A percentile compares a stretch with the other conserved stretches of the same genome.
phyloP scores from a whole-genome alignment of 2,113 vertebrate species.

The Erythrocercus mccallii region DNA sequence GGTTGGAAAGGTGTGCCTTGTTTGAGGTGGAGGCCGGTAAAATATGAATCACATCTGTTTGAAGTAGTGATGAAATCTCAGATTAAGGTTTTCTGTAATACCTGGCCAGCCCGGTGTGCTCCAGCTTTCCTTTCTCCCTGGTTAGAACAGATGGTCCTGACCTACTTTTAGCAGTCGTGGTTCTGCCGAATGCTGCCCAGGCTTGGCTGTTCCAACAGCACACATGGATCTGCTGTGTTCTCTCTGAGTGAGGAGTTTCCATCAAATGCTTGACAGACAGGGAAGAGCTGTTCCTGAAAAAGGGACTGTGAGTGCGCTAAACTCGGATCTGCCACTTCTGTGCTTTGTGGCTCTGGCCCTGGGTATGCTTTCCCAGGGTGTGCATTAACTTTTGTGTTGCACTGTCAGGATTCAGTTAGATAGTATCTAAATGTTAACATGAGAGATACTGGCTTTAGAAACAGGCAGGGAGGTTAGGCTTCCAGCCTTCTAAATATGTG shows the following conservation, averaged over 20 bases:
- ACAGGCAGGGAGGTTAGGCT: neutral
- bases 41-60: slow-evolving; percentile 55
- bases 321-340: neutral
- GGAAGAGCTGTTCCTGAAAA: neutral
- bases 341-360: neutral
- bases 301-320: neutral
- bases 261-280: neutral
- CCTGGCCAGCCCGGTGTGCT: slow-evolving; percentile 19
- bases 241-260: neutral
- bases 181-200: neutral
- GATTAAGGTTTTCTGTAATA: slow-evolving; percentile 56
- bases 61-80: slow-evolving; percentile 59
- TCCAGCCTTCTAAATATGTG: neutral
- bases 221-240: neutral
- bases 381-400: neutral
- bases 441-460: neutral
- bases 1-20: slow-evolving; percentile 36
- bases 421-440: slow-evolving; percentile 6
- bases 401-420: neutral
- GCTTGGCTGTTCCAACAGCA: fast-evolving
- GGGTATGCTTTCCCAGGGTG: neutral
- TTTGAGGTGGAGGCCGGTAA: slow-evolving; percentile 12
- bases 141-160: neutral
- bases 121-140: neutral
- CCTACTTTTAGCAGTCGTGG: slow-evolving; percentile 12